Base-by-base conservation (phyloP, 2,797 vertebrate species). In the Scomberomorus guttatus region DNA sequence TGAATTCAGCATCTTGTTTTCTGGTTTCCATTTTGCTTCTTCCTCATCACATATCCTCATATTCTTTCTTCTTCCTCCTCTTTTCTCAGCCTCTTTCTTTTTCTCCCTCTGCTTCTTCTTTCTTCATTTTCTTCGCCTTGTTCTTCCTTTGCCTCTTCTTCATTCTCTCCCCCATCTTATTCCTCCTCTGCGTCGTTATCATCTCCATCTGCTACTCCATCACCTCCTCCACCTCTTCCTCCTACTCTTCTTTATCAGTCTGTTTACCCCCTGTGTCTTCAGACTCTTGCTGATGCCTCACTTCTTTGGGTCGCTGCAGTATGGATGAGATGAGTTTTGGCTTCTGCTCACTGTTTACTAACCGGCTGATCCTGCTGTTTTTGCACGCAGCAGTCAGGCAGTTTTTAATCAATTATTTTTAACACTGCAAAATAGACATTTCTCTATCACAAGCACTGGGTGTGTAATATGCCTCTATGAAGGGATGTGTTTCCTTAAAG, bases 321-420 rank as follows among this genome's bases (percentile, higher is more conserved):
- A 56, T 51, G 73, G 72, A 70, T 25, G 48, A 66, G 64, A 78
- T 6, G 18, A 51, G 56, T 80, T 82, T 82, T 89, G 82, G 85
- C 89, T 85, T 65, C 73, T 37, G 63, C 37, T 83, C 68, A 0
- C 64, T 42, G 72, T 84, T 88, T 77, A 22, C 79, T 62, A 74
- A 82, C 74, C 14, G 39, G 87, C 84, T 92, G 90, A 91, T 88
- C 79, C 74, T 63, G 89, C 86, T 79, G 76, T 88, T 90, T 88
- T 52, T 52, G 55, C 76, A 76, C 66, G 75, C 81, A 51, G 80
- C 74, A 69, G 48, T 77, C 60, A 13, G 79, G 71, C 55, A 13
- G 6, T 75, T 46, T 79, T 71, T 77, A 86, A 89, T 87, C 83
- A 85, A 71, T 87, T 87, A 80, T 81, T 80, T 88, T 77, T 57